phyloP scores from a whole-genome alignment of 2,888 invertebrate genomes.

The Amblyteles armatorius region DNA sequence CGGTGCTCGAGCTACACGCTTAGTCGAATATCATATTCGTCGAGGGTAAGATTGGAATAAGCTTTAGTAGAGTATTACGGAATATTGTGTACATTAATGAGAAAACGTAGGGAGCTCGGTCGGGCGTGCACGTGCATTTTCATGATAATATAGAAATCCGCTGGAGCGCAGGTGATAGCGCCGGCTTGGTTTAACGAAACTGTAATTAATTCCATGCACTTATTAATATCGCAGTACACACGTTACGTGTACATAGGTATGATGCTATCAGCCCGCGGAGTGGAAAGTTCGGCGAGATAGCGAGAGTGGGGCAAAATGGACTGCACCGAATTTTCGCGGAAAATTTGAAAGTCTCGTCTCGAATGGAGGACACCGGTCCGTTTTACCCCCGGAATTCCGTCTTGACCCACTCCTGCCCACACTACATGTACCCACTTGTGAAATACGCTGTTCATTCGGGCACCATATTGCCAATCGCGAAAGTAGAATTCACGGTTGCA shows the following conservation, averaged over 20 bases:
- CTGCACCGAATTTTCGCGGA: too few relatives aligned
- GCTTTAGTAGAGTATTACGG: constrained; percentile 8
- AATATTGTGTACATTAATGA: constrained; percentile 33
- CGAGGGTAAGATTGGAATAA: constrained; percentile 57
- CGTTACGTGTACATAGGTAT: constrained; percentile 1
- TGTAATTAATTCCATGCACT: constrained; percentile 35
- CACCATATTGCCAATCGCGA: constrained; percentile 17
- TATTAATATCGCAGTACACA: constrained; percentile 44
- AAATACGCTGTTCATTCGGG: neutral
- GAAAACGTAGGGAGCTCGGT: constrained; percentile 27
- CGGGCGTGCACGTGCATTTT: constrained; percentile 35
- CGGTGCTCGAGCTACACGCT: constrained; percentile 43
- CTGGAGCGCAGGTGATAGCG: constrained; percentile 34
- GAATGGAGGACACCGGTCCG: too few relatives aligned
- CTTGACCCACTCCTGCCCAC: neutral
- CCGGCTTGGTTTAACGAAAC: constrained; percentile 39
- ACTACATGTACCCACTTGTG: neutral
- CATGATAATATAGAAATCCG: constrained; percentile 24
- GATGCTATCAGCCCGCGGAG: neutral
- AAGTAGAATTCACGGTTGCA: neutral
- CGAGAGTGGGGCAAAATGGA: neutral
- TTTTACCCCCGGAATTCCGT: too few relatives aligned
- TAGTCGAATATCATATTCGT: constrained; percentile 53
- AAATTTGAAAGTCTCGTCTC: too few relatives aligned
- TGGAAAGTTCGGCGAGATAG: neutral